Base-by-base conservation (phyloP, 2,113 vertebrate species). In the Platysternon megacephalum region DNA sequence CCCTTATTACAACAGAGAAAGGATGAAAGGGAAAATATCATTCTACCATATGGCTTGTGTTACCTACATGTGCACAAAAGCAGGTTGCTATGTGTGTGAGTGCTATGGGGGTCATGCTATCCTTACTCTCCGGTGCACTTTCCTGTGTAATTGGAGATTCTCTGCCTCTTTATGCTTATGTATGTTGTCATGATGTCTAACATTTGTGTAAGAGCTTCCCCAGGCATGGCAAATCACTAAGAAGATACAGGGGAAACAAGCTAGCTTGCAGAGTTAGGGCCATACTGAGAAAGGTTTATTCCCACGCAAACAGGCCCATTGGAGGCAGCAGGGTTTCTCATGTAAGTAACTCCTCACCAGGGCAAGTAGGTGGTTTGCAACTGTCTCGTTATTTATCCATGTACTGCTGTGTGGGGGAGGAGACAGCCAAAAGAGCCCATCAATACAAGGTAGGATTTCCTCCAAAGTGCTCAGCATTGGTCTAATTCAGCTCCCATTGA, bases 181-280 rank as follows among this genome's bases (percentile, higher is more conserved):
- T 78, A 78, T 26, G 5, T 0, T 58, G 8, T 79, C 21, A 1
- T 0, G 4, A 13, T 13, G 19, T 6, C 32, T 29, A 61, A 28
- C 42, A 8, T 79, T 14, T 0, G 1, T n/a, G 32, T 21, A 8
- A 81, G 17, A 10, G 32, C 39, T 83, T 22, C 7, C 16, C 17
- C 76, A 68, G 44, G 51, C 42, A 5, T 1, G 81, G 35, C 10
- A 24, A 53, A 82, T 3, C 52, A 5, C 19, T 72, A 7, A 88
- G 13, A 13, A 85, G 2, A 78, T 78, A 44, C 6, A 21, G 46
- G 28, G 42, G 19, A 72, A 68, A 11, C 1, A 10, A 32, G 13
- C 8, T 48, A 21, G 26, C 46, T 55, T 79, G 42, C 32, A 12
- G 8, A 12, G 58, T 46, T 28, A 82, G 51, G 6, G 13, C 79